A percentile compares a stretch with the other conserved stretches of the same genome.
These are phyloP conservation scores for Drosophila ustulata DNA, from an alignment of 2,888 invertebrate genomes.

Conservation along the genomic window DNA sequence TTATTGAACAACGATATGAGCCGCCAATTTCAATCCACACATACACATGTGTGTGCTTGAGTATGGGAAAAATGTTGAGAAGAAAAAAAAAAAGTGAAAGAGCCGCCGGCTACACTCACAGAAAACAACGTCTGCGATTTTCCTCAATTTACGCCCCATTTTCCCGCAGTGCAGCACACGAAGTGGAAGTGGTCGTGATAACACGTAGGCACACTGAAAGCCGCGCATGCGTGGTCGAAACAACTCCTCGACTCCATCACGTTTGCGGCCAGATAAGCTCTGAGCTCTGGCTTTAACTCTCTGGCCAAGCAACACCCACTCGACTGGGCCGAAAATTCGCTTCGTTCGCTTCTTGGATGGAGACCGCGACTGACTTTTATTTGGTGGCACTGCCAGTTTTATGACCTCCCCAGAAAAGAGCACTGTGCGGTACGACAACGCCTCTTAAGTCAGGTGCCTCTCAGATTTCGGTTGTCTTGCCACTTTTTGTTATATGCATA, in stretches of 20 bases:
- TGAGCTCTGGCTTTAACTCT: constrained; percentile 25
- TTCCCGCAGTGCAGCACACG: constrained; percentile 29
- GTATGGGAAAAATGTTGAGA: constrained; percentile 15
- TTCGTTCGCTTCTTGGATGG: constrained; percentile 33
- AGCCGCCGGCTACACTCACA: constrained; percentile 38
- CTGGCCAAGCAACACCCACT: constrained; percentile 69
- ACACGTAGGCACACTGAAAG: constrained; percentile 69
- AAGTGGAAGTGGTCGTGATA: constrained; percentile 69
- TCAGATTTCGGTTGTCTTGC: constrained; percentile 57
- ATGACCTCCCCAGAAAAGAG: constrained; percentile 68
- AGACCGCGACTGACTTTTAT: constrained; percentile 28
- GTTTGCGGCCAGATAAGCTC: constrained; percentile 53
- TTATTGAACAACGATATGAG: constrained; percentile 8
- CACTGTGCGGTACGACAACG: constrained; percentile 52
- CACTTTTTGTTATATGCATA: constrained; percentile 3
- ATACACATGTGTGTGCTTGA: constrained; percentile 24
- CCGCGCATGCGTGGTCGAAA: constrained; percentile 66
- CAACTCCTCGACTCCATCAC: constrained; percentile 32
- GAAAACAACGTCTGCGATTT: constrained; percentile 28
- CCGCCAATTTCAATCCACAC: constrained; percentile 42
- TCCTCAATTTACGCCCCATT: constrained; percentile 22
- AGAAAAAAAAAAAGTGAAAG: constrained; percentile 49
- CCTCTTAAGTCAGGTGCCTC: constrained; percentile 74
- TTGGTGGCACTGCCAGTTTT: constrained; percentile 76
- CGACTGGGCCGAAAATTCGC: constrained; percentile 30